Conservation (phyloP, 2,888 invertebrate genomes). For the Eupithecia subumbrata region DNA sequence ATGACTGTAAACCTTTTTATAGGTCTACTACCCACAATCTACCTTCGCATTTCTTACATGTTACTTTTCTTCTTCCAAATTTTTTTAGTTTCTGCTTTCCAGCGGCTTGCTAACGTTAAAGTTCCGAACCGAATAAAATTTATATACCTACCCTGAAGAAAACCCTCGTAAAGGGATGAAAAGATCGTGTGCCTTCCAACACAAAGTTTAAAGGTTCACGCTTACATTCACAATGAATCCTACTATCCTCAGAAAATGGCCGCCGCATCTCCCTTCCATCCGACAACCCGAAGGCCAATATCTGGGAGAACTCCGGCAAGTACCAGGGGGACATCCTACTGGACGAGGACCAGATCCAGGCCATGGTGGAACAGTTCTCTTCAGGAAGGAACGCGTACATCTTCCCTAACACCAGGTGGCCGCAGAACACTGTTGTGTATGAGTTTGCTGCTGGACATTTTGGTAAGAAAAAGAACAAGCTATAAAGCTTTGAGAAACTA, state of each 20-base stretch:
- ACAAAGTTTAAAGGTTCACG: no score
- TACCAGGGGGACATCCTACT: constrained; percentile 65
- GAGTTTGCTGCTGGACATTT: constrained; percentile 54
- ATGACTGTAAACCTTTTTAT: no score
- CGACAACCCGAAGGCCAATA: constrained; percentile 47
- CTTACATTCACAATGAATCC: no score
- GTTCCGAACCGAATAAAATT: no score
- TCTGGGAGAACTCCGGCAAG: constrained; percentile 64
- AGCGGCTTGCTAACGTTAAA: no score
- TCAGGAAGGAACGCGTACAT: constrained; percentile 56
- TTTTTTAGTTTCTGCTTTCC: no score
- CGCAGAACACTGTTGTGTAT: constrained; percentile 52
- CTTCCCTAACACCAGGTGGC: constrained; percentile 59
- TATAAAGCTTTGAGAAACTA: background rate
- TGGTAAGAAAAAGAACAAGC: constrained; percentile 40
- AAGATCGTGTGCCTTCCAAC: no score
- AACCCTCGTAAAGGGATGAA: no score
- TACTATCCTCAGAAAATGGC: constrained; percentile 36
- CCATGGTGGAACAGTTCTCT: constrained; percentile 54
- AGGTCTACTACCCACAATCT: no score
- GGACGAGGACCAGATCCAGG: constrained; percentile 54
- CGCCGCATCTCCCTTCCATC: constrained; percentile 42
- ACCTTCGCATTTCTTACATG: no score
- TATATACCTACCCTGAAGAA: no score
- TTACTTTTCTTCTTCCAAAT: no score